These are phyloP conservation scores for Xestia ashworthii DNA, from an alignment of 2,888 invertebrate species.

Conservation along the genomic window DNA sequence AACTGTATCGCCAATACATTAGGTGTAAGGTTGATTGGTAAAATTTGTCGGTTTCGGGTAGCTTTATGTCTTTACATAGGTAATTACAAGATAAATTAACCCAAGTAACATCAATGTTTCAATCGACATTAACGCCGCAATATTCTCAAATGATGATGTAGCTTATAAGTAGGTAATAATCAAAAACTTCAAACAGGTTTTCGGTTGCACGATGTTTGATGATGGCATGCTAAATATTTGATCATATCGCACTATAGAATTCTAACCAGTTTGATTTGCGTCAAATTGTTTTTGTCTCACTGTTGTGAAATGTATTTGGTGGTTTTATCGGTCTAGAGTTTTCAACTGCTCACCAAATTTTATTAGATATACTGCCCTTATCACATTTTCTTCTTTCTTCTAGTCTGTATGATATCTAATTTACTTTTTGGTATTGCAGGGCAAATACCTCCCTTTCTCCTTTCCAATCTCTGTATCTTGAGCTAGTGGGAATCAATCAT, in stretches of 20 bases:
- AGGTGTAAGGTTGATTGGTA: too few species aligned
- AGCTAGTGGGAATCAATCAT: not conserved
- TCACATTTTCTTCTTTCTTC: not conserved
- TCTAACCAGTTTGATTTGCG: constrained; percentile 37
- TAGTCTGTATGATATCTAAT: not conserved
- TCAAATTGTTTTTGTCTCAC: not conserved
- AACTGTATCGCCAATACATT: too few species aligned
- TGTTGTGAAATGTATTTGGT: not conserved
- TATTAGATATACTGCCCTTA: too few species aligned
- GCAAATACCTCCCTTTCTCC: not conserved
- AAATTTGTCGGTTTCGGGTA: too few species aligned
- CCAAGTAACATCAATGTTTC: constrained; percentile 30
- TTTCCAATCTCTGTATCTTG: not conserved
- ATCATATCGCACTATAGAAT: constrained; percentile 41
- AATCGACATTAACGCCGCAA: constrained; percentile 25
- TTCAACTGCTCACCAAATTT: too few species aligned
- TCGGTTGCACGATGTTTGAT: constrained; percentile 25
- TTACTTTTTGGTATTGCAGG: not conserved
- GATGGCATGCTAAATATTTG: constrained; percentile 45
- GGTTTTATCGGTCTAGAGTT: too few species aligned
- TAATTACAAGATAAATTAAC: constrained; percentile 26
- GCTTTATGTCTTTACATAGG: not conserved
- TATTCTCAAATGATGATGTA: constrained; percentile 20
- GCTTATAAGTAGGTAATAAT: not conserved
- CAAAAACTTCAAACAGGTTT: constrained; percentile 47